A percentile compares a stretch with the other conserved stretches of the same genome.
Evolutionary conservation across 1,140 invertebrate species (phyloP).

Genomic region (Pseudomyrmex pallidus): DNA sequence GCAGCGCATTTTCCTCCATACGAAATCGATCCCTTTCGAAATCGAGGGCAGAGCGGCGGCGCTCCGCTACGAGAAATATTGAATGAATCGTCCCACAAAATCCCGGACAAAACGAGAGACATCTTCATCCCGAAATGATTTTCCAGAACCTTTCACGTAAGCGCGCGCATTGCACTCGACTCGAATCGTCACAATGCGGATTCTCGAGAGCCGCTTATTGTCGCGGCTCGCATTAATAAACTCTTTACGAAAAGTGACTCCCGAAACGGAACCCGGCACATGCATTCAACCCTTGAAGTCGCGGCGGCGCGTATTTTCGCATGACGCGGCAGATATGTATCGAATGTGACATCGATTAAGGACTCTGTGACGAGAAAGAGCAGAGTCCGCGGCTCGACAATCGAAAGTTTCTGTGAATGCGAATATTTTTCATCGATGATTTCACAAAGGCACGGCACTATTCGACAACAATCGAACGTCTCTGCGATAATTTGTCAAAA

Average conservation of each 20-base stretch:
- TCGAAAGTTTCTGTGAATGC: slow-evolving; percentile 7
- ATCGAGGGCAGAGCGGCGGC: slow-evolving; percentile 20
- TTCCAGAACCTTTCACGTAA: slow-evolving; percentile 36
- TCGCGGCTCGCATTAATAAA: slow-evolving; percentile 47
- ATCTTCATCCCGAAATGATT: slow-evolving; percentile 49
- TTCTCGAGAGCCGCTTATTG: slow-evolving; percentile 28
- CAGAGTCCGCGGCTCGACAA: not conserved
- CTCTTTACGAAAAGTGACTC: slow-evolving; percentile 41
- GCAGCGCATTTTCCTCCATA: not conserved
- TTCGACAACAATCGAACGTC: slow-evolving; percentile 10
- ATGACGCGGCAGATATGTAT: slow-evolving; percentile 19
- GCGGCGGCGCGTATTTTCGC: slow-evolving; percentile 5
- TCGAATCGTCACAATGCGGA: slow-evolving; percentile 29
- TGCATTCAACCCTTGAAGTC: slow-evolving; percentile 31
- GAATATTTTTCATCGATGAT: slow-evolving; percentile 18
- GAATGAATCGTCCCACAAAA: slow-evolving; percentile 36
- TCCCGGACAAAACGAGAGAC: slow-evolving; percentile 28
- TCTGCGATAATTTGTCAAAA: slow-evolving; percentile 32
- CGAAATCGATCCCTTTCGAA: slow-evolving; percentile 40
- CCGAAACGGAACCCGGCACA: slow-evolving; percentile 4
- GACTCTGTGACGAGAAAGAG: not conserved
- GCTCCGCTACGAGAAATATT: slow-evolving; percentile 24
- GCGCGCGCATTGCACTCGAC: not conserved
- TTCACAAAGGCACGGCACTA: not conserved
- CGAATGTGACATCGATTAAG: not conserved